These are phyloP conservation scores for Zele albiditarsus DNA, from an alignment of 2,888 invertebrate genomes.

Conservation along the genomic window DNA sequence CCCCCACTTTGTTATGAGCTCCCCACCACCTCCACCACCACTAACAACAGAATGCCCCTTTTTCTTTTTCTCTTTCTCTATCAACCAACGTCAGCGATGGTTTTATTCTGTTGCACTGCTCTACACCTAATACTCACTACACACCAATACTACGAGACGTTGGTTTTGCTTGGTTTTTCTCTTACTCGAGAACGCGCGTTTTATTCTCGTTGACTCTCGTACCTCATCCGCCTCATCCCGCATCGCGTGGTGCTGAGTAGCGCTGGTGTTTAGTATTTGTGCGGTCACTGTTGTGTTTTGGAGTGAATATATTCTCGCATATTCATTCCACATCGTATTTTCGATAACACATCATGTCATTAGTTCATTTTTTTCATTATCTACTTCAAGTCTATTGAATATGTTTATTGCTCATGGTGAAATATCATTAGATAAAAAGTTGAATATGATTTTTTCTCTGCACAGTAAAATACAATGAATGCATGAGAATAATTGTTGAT, in stretches of 20 bases:
- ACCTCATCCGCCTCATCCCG: too few relatives aligned
- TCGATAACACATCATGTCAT: neutral
- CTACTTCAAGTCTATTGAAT: neutral
- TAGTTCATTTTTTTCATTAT: too few relatives aligned
- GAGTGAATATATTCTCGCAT: neutral
- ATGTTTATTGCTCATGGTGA: neutral
- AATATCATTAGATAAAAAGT: neutral
- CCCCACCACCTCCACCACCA: neutral
- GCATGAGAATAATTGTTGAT: neutral
- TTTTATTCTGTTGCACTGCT: constrained; percentile 3
- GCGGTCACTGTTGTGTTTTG: neutral
- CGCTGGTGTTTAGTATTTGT: neutral
- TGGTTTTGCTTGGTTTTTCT: neutral
- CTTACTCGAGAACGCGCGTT: neutral
- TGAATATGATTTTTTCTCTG: neutral
- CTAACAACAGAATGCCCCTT: neutral
- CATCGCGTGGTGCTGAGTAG: neutral
- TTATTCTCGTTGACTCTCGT: neutral
- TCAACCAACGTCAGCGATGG: neutral
- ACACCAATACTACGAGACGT: too few relatives aligned
- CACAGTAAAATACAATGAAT: neutral
- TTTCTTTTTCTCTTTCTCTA: neutral
- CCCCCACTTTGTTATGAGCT: neutral
- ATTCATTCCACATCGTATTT: neutral
- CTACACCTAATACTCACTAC: too few relatives aligned